These are phyloP conservation scores for Drosophila tsacasi DNA, from an alignment of 1,140 invertebrate species.

Conservation along the genomic window DNA sequence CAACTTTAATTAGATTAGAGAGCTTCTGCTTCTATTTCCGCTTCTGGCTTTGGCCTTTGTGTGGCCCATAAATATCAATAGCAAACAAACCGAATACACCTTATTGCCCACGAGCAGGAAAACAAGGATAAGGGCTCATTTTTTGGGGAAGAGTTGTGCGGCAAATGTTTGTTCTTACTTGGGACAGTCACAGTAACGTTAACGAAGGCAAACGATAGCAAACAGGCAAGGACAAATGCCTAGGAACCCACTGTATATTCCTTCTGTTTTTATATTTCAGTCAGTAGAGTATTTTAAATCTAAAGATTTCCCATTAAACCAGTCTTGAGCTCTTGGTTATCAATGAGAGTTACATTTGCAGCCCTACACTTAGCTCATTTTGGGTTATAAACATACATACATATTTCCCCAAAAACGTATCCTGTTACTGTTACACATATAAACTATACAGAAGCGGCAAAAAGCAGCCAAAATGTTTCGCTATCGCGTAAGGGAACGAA, in stretches of 20 bases:
- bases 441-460: background rate
- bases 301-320: background rate
- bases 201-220: background rate
- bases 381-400: background rate
- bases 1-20: constrained; percentile 69
- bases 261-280: background rate
- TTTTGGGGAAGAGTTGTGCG: background rate
- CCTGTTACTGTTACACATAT: background rate
- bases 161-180: background rate
- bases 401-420: background rate
- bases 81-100: constrained; percentile 18
- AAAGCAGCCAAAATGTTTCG: constrained; percentile 1
- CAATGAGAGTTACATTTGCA: background rate
- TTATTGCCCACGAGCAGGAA: background rate
- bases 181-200: background rate
- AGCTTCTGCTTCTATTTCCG: constrained; percentile 3
- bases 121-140: background rate
- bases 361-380: too few relatives aligned
- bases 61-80: constrained; percentile 38
- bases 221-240: background rate
- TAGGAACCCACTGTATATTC: background rate
- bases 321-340: background rate
- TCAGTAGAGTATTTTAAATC: background rate
- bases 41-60: background rate
- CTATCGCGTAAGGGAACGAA: too few relatives aligned